Base-by-base conservation (phyloP, 2,888 invertebrate species). In the Caenorhabditis sulstoni region DNA sequence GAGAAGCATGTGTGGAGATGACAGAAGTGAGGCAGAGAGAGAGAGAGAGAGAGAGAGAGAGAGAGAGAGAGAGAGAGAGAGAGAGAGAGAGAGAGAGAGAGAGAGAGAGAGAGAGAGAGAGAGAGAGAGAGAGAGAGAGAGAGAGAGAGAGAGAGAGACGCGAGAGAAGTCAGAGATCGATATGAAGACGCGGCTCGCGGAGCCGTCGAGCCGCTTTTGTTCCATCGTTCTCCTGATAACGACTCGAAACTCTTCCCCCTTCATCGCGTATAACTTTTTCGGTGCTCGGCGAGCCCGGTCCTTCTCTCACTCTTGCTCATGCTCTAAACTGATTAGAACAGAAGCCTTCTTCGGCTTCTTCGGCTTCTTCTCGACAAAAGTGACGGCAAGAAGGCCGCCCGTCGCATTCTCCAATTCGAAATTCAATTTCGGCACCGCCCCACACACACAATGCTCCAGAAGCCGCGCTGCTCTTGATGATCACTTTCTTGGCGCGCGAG, bases 401-500 rank as follows among this genome's bases (percentile, higher is more conserved):
- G 20, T 49, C 41, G 35, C 55, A 23, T 57, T 18, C 20, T 49
- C 49, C 45, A 20, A 23, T 35, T 68, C 59, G 53, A 53, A 68
- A 68, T 68, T 68, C 67, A 68, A 68, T 68, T 68, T 68, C 58
- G 50, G 59, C n/a, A 49, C 22, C 59, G 58, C 29, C 29, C 29
- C 29, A 29, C 29, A 29, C 29, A 29, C 41, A 65, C 65, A 65
- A 65, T 65, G 53, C 65, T 53, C 65, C 35, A 16, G 14, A 50
- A 64, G 53, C 35, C 20, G 35, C 57, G 22, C 41, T 11, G 41
- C 50, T 59, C 58, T 59, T 59, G 68, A 68, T 58, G 66, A 68
- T 68, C 68, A 61, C 52, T 61, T 68, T 59, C 67, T 68, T 52
- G 66, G 47, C 14, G 66, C n/a, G 12, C n/a, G n/a, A n/a, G n/a